Percentiles rank a stretch among this genome's conserved stretches.
These are phyloP conservation scores for Aplysina aerophoba DNA, from an alignment of 37 sponge, comb jelly and placozoan species.

Conservation along the genomic window DNA sequence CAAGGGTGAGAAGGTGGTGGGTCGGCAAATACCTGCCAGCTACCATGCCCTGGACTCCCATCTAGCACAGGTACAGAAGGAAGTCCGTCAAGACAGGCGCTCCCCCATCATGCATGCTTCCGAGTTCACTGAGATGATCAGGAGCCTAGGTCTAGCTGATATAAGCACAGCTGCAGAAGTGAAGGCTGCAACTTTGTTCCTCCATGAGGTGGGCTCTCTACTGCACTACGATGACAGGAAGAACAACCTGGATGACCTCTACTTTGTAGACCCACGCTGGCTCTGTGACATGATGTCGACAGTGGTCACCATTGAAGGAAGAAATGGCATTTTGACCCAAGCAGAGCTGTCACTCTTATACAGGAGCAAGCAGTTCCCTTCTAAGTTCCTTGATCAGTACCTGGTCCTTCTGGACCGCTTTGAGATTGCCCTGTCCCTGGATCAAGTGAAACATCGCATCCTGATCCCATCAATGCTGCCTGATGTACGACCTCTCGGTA, in stretches of 20 bases:
- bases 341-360: constrained; percentile 30
- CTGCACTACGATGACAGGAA: constrained; percentile 72
- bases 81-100: background rate
- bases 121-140: constrained; percentile 41
- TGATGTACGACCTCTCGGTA: constrained; percentile 25
- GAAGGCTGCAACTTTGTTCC: constrained; percentile 47
- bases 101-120: constrained; percentile 43
- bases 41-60: constrained; percentile 42
- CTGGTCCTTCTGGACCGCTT: constrained; percentile 65
- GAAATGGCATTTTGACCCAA: constrained; percentile 65
- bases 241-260: constrained; percentile 64
- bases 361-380: constrained; percentile 49
- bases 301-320: constrained; percentile 53
- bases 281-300: constrained; percentile 77
- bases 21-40: constrained; percentile 55
- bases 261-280: constrained; percentile 78
- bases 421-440: constrained; percentile 76
- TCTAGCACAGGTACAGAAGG: constrained; percentile 6
- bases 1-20: constrained; percentile 51
- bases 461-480: constrained; percentile 80
- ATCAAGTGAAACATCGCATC: constrained; percentile 20
- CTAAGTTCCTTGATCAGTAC: constrained; percentile 56
- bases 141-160: constrained; percentile 22
- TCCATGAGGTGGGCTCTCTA: constrained; percentile 55
- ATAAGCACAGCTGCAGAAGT: constrained; percentile 50